A percentile compares a stretch with the other conserved stretches of the same genome.
phyloP scores from a whole-genome alignment of 2,113 vertebrate species.

The Jacana jacana region DNA sequence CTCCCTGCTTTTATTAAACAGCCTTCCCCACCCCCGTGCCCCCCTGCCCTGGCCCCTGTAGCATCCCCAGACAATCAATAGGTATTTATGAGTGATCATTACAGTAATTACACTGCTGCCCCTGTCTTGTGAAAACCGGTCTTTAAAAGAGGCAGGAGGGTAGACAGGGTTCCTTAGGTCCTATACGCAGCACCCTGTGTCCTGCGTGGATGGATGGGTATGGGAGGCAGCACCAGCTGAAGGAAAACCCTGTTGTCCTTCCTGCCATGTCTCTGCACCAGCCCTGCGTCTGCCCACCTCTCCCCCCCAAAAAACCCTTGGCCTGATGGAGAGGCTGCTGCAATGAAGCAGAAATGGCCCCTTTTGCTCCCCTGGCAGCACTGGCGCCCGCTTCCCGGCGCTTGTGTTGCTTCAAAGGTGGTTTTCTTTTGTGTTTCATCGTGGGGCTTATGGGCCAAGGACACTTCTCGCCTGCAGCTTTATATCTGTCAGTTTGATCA shows the following conservation, averaged over 20 bases:
- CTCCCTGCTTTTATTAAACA: neutral
- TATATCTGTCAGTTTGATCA: conserved; percentile 72
- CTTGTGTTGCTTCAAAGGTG: neutral
- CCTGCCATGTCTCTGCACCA: too few species aligned
- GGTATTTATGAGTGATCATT: neutral
- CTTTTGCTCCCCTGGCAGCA: neutral
- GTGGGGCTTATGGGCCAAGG: conserved; percentile 72
- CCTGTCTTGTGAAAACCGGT: neutral
- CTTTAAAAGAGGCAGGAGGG: neutral
- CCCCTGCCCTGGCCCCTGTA: too few species aligned
- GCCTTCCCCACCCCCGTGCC: too few species aligned
- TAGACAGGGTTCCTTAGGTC: accelerated
- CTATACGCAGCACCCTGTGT: accelerated
- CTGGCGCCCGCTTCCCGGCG: neutral
- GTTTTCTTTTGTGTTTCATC: neutral
- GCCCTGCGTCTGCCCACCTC: accelerated
- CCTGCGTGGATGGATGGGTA: accelerated
- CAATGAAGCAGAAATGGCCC: neutral
- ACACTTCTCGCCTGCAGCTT: conserved; percentile 70
- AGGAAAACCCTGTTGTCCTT: neutral
- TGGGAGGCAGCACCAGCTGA: neutral
- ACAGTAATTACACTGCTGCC: neutral
- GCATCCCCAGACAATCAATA: neutral
- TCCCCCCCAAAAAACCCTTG: neutral
- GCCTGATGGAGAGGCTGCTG: neutral